phyloP scores from a whole-genome alignment of 1,140 invertebrate species.

The Camponotus vicinus region DNA sequence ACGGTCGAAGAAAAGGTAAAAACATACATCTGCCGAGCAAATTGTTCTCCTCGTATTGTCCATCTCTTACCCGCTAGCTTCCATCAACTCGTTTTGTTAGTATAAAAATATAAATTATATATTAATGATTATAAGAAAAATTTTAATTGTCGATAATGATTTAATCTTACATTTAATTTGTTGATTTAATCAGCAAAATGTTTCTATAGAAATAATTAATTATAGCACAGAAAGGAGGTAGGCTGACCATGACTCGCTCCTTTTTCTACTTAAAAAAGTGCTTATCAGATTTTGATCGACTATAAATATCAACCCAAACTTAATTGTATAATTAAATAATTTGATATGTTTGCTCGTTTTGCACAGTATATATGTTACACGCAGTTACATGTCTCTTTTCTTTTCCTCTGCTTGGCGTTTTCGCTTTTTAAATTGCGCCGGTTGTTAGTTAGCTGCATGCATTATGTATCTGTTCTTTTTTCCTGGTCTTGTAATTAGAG shows the following conservation, averaged over 20 bases:
- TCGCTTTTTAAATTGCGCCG: slow-evolving; percentile 3
- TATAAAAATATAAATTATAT: slow-evolving; percentile 30
- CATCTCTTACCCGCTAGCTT: slow-evolving; percentile 37
- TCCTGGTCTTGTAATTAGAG: slow-evolving; percentile 50
- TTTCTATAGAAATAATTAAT: background rate
- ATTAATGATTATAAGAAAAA: background rate
- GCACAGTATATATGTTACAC: background rate
- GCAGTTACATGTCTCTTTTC: background rate
- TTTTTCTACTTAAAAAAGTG: background rate
- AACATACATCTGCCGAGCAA: slow-evolving; percentile 65
- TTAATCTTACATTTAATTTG: background rate
- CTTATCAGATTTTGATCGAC: background rate
- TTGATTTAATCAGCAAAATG: too few species aligned
- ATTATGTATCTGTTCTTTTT: slow-evolving; percentile 44
- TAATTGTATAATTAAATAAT: background rate
- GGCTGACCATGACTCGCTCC: background rate
- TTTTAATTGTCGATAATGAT: slow-evolving; percentile 13
- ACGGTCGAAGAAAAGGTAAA: slow-evolving; percentile 35
- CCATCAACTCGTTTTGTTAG: background rate
- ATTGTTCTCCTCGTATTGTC: slow-evolving; percentile 67
- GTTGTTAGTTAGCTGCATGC: slow-evolving; percentile 45
- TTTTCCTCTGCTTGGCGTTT: background rate
- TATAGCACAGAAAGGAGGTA: background rate
- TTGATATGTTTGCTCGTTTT: background rate
- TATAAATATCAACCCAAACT: background rate